A percentile compares a stretch with the other conserved stretches of the same genome.
Conservation (phyloP, 1,140 invertebrate genomes). For the Ephestia elutella region DNA sequence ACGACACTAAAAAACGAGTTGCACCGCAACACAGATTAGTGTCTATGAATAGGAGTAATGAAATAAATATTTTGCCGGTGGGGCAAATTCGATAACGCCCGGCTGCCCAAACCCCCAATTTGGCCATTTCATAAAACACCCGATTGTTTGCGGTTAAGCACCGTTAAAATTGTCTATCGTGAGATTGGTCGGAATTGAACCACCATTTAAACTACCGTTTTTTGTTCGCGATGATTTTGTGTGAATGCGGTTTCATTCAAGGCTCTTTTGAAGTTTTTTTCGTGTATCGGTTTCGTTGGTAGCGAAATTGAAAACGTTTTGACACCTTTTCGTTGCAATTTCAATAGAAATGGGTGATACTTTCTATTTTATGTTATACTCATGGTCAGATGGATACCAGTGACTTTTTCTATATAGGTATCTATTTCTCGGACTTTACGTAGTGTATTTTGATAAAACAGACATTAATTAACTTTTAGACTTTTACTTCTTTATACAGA, state of each 20-base stretch:
- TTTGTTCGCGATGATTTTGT: constrained; percentile 7
- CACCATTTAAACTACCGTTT: constrained; percentile 18
- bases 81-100: constrained; percentile 61
- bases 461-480: no score
- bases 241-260: neutral
- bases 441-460: no score
- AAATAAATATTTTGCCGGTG: constrained; percentile 73
- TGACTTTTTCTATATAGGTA: no score
- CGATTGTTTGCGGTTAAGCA: constrained; percentile 58
- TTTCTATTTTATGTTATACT: no score
- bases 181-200: constrained; percentile 52
- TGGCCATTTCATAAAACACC: constrained; percentile 60
- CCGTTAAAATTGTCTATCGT: constrained; percentile 48
- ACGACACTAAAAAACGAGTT: neutral
- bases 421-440: no score
- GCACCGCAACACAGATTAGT: constrained; percentile 58
- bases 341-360: no score
- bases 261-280: neutral
- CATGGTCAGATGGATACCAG: no score
- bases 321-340: neutral
- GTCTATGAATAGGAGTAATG: constrained; percentile 71
- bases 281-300: neutral
- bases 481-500: no score
- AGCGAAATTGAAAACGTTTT: neutral
- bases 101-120: constrained; percentile 60